A percentile compares a stretch with the other conserved stretches of the same genome.
phyloP scores from a whole-genome alignment of 2,797 vertebrate genomes.

The Aphelocoma californica region DNA sequence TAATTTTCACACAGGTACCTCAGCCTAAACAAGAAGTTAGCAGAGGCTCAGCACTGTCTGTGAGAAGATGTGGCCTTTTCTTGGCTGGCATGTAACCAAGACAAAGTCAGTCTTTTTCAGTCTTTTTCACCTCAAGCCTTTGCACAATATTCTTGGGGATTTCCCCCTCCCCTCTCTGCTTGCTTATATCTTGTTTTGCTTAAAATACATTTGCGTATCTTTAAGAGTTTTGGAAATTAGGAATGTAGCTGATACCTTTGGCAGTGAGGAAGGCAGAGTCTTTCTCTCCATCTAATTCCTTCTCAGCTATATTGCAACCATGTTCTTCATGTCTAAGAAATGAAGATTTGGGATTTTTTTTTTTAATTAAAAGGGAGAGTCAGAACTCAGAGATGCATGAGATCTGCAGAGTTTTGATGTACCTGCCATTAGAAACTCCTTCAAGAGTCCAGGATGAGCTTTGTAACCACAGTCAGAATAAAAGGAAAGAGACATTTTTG shows the following conservation, averaged over 20 bases:
- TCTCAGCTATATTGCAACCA: not conserved
- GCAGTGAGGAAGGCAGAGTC: not conserved
- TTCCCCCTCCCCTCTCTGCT: fast-evolving
- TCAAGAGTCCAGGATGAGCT: not conserved
- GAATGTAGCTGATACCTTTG: not conserved
- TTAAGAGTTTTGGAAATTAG: not conserved
- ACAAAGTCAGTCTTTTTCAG: not conserved
- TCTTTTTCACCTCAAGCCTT: not conserved
- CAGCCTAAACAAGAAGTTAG: not conserved
- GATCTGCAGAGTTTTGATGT: not conserved
- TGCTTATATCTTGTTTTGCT: not conserved
- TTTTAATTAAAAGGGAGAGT: not conserved
- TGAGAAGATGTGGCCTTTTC: not conserved
- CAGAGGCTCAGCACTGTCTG: not conserved
- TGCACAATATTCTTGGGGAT: not conserved
- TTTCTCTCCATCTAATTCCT: not conserved
- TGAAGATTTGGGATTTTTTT: not conserved
- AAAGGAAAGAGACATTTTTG: not conserved
- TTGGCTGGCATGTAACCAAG: not conserved
- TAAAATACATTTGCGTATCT: not conserved
- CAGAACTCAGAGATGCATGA: not conserved
- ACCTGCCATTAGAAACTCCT: not conserved
- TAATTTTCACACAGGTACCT: not conserved
- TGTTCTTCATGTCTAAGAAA: not conserved
- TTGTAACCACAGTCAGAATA: not conserved